Conservation (phyloP, 1,140 invertebrate genomes). For the Hylaeus volcanicus region DNA sequence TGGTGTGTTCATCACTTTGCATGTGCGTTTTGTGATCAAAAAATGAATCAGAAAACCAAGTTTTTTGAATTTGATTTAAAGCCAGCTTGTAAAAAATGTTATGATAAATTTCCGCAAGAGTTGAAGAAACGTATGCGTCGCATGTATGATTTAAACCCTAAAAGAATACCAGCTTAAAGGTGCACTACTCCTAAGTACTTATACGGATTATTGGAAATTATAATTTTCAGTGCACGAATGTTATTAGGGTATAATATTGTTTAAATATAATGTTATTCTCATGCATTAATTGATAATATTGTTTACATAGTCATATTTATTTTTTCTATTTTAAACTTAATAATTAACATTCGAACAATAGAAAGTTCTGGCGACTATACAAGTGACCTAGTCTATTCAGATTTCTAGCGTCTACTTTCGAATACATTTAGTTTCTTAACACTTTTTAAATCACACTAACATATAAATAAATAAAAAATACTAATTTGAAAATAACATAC, state of each 20-base stretch:
- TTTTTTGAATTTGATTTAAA: constrained; percentile 99
- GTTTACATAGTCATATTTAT: constrained; percentile 23
- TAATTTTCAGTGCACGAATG: neutral
- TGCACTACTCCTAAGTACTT: neutral
- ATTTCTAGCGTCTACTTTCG: too few relatives aligned
- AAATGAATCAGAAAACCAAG: constrained; percentile 99
- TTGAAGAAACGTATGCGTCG: constrained; percentile 92
- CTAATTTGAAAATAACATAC: too few relatives aligned
- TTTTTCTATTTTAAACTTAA: neutral
- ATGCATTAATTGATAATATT: constrained; percentile 11
- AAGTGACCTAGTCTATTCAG: too few relatives aligned
- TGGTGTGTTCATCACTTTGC: constrained; percentile 99
- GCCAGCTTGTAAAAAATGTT: constrained; percentile 99
- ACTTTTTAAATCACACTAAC: too few relatives aligned
- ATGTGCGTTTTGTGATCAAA: constrained; percentile 98
- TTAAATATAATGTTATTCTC: neutral
- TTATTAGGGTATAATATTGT: neutral
- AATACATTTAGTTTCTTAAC: too few relatives aligned
- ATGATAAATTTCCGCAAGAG: constrained; percentile 97
- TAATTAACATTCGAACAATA: too few relatives aligned
- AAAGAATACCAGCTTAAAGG: constrained; percentile 72
- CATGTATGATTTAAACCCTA: constrained; percentile 87
- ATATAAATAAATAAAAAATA: too few relatives aligned
- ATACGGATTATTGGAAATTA: neutral
- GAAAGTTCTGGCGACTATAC: too few relatives aligned